A percentile compares a stretch with the other conserved stretches of the same genome.
phyloP scores from a whole-genome alignment of 2,113 vertebrate genomes.

The Phrynocephalus versicolor region DNA sequence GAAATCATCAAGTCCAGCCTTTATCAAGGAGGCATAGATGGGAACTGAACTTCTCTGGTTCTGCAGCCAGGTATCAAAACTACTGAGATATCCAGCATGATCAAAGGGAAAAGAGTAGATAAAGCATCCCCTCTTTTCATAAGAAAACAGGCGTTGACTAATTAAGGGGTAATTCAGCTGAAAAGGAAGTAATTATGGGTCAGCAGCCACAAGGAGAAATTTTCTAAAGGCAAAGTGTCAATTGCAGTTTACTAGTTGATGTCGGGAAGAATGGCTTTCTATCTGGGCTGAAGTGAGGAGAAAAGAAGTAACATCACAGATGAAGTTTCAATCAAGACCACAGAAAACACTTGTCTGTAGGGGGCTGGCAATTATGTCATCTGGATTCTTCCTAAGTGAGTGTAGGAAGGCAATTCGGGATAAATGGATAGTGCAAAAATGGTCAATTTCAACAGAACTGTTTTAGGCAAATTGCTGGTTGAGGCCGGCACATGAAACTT shows the following conservation, averaged over 20 bases:
- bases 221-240: neutral
- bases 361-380: neutral
- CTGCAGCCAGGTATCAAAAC: too few relatives aligned
- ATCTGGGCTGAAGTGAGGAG: too few relatives aligned
- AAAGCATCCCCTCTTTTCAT: neutral
- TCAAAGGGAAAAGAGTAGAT: neutral
- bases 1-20: too few relatives aligned
- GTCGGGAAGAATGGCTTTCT: too few relatives aligned
- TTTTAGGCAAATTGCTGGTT: neutral
- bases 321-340: too few relatives aligned
- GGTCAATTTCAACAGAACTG: neutral
- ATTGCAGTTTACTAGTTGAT: neutral
- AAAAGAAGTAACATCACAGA: too few relatives aligned
- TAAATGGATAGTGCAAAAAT: neutral
- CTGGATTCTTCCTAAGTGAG: neutral
- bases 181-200: neutral
- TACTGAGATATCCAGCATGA: neutral
- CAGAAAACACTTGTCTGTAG: neutral
- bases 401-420: neutral
- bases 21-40: too few relatives aligned
- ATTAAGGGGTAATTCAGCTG: neutral
- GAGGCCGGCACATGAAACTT: too few relatives aligned
- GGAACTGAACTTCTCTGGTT: too few relatives aligned
- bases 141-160: neutral
- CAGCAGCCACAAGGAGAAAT: neutral